Conservation (phyloP, 2,797 vertebrate genomes). For the Pogoniulus pusillus region DNA sequence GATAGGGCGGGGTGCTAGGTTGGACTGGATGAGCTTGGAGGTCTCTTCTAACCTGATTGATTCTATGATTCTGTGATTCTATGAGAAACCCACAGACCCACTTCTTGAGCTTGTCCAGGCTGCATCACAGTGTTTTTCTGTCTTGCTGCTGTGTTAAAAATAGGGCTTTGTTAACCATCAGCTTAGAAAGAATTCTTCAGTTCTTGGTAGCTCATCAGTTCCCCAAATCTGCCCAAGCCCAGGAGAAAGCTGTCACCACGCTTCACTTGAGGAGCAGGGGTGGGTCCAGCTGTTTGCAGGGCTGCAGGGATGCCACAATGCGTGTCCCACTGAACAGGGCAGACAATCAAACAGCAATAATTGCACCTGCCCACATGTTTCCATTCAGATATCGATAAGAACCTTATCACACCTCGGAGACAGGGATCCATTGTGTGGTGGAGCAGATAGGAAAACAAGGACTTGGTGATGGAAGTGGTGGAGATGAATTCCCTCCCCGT, state of each 20-base stretch:
- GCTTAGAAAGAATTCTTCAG: no score
- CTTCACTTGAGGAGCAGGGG: neutral
- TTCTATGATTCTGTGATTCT: no score
- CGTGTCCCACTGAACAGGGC: neutral
- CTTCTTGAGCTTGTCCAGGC: no score
- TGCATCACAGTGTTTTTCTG: no score
- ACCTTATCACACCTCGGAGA: slow-evolving; percentile 38
- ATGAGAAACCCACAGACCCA: no score
- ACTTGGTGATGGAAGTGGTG: slow-evolving; percentile 46
- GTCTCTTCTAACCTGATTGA: no score
- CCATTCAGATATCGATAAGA: slow-evolving; percentile 58
- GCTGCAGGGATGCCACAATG: neutral
- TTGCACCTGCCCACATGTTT: slow-evolving; percentile 18
- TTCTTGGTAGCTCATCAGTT: no score
- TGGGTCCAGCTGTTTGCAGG: neutral
- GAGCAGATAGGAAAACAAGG: neutral
- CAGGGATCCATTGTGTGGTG: slow-evolving; percentile 39
- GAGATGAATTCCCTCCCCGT: slow-evolving; percentile 63
- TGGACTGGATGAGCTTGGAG: no score
- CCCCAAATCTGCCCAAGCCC: slow-evolving; percentile 22
- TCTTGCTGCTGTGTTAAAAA: no score
- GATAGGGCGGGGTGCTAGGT: no score
- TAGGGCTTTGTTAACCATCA: no score
- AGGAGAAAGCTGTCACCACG: neutral
- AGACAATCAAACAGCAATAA: slow-evolving; percentile 13